Base-by-base conservation (phyloP, 2,888 invertebrate genomes). In the Sinotaia quadrata region DNA sequence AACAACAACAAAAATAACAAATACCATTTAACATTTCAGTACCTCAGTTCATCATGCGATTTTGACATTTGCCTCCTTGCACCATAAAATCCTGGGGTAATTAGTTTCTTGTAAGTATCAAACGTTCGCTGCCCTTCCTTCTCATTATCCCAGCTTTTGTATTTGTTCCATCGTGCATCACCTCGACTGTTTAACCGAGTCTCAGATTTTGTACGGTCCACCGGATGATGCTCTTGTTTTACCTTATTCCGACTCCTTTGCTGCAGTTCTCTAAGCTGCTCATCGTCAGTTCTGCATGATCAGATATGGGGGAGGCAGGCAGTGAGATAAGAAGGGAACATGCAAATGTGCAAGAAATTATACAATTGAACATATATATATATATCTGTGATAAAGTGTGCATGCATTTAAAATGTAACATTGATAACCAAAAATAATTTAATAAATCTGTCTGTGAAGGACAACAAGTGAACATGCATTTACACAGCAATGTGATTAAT, bases 1-100 rank as follows among this genome's bases (percentile, higher is more conserved):
- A n/a, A n/a, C n/a, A n/a, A n/a, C n/a, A n/a, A n/a, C n/a, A n/a
- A n/a, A n/a, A n/a, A n/a, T n/a, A n/a, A n/a, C n/a, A n/a, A n/a
- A n/a, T n/a, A n/a, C n/a, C n/a, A n/a, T n/a, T n/a, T n/a, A n/a
- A n/a, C n/a, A n/a, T n/a, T n/a, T n/a, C n/a, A 29, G 52, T 79
- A 81, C 79, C 79, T 75, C 74, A 81, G 56, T 36, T 81, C 77
- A 60, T 73, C 76, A 67, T 76, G 74, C 24, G 78, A 79, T 54
- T 74, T 75, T 34, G 76, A 77, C 44, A 75, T 49, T n/a, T 60
- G 21, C 60, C 74, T 75, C 47, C 66, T 62, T 24, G 77, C 56
- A 36, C 81, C 79, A 69, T 82, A 84, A 72, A 82, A 78, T 31
- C 82, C 82, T 31, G 85, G 82, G 1, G 82, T 83, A 44, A 85